phyloP scores from a whole-genome alignment of 2,797 vertebrate genomes.

The Columba guinea region DNA sequence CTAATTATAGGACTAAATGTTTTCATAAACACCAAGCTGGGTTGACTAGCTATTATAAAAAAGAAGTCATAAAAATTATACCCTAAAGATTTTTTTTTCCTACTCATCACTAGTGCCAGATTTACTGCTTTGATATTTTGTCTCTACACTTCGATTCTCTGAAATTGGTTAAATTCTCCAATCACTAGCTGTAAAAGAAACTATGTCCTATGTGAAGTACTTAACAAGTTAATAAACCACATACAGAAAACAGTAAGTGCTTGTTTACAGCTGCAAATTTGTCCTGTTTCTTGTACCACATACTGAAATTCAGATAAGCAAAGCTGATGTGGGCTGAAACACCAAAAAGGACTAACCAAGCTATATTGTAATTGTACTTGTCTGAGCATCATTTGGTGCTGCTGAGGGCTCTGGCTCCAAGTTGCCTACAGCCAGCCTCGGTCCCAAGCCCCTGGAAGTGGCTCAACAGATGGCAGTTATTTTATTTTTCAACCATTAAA shows the following conservation, averaged over 20 bases:
- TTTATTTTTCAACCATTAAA: neutral
- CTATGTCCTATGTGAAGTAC: neutral
- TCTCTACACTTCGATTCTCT: neutral
- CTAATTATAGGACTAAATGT: constrained; percentile 16
- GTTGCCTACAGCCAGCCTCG: neutral
- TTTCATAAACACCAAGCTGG: constrained; percentile 35
- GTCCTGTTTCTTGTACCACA: neutral
- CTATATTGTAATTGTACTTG: neutral
- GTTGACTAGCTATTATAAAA: neutral
- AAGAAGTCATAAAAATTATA: constrained; percentile 9
- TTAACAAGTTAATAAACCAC: neutral
- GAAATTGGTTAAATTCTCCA: neutral
- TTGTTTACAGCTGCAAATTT: neutral
- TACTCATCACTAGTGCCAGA: neutral
- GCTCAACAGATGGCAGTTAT: neutral
- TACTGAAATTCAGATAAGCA: neutral
- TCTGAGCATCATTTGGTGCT: neutral
- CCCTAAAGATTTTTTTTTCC: neutral
- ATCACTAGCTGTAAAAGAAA: neutral
- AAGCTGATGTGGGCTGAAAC: neutral
- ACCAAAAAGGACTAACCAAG: neutral
- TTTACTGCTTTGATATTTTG: neutral
- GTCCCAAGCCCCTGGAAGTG: accelerated
- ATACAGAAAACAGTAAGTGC: neutral
- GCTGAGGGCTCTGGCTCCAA: neutral